phyloP scores from a whole-genome alignment of 2,797 vertebrate species.

The Synanceia verrucosa region DNA sequence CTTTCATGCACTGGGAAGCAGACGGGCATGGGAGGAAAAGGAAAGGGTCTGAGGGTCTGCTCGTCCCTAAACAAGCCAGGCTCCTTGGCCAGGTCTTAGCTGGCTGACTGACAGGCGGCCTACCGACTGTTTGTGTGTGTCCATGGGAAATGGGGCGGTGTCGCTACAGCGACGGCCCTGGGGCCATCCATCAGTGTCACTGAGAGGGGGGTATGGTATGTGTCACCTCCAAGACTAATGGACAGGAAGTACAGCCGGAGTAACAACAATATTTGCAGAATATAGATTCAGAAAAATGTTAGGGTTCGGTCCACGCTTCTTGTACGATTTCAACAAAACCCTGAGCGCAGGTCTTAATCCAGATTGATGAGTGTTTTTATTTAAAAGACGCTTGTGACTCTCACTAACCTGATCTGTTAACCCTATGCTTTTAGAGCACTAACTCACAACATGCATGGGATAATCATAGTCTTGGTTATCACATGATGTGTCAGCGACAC shows the following conservation, averaged over 20 bases:
- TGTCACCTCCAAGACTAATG: constrained; percentile 86
- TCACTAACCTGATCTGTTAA: constrained; percentile 52
- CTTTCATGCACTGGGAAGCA: constrained; percentile 14
- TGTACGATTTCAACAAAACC: constrained; percentile 65
- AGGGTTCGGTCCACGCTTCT: constrained; percentile 50
- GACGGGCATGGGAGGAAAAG: constrained; percentile 33
- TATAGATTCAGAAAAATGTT: constrained; percentile 78
- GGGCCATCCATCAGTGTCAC: constrained; percentile 88
- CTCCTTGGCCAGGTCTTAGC: constrained; percentile 55
- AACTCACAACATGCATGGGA: constrained; percentile 15
- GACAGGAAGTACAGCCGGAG: constrained; percentile 86
- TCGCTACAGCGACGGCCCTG: constrained; percentile 73
- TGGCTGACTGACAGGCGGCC: constrained; percentile 78
- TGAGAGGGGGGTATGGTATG: constrained; percentile 72
- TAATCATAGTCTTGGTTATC: constrained; percentile 31
- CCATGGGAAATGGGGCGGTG: constrained; percentile 85
- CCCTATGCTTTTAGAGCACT: constrained; percentile 7
- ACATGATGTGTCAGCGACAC: constrained; percentile 30
- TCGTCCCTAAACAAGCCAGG: constrained; percentile 61
- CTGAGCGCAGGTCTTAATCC: constrained; percentile 58
- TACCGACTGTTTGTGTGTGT: constrained; percentile 82
- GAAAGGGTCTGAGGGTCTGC: constrained; percentile 26
- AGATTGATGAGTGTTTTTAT: constrained; percentile 81
- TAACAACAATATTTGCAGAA: constrained; percentile 88
- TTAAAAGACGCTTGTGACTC: constrained; percentile 56